Evolutionary conservation across 2,888 invertebrate genomes (phyloP).

Genomic region (Piscicola geometra): DNA sequence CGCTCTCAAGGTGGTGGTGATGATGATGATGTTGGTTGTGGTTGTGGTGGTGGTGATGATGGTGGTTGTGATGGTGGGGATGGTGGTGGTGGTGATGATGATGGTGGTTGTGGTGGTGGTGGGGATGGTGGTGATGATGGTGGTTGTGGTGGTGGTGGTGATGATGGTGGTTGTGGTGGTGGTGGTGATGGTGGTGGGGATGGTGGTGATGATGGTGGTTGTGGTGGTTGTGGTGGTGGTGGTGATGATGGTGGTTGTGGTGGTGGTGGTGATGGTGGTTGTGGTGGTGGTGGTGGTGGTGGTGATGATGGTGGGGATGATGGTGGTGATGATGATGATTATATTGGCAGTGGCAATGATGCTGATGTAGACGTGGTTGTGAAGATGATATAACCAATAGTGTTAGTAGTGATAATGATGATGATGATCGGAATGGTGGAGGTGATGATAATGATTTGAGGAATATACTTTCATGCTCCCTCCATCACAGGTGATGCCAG

Average conservation of each 20-base stretch:
- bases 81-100: slow-evolving; percentile 61
- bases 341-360: too few species aligned
- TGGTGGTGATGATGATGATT: slow-evolving; percentile 61
- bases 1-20: slow-evolving; percentile 69
- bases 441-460: slow-evolving; percentile 61
- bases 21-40: too few species aligned
- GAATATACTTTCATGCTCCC: too few species aligned
- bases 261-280: slow-evolving; percentile 52
- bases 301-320: slow-evolving; percentile 61
- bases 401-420: too few species aligned
- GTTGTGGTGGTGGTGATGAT: too few species aligned
- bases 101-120: too few species aligned
- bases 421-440: too few species aligned
- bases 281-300: slow-evolving; percentile 58
- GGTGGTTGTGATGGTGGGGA: too few species aligned
- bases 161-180: too few species aligned
- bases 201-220: too few species aligned
- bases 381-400: too few species aligned
- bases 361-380: too few species aligned
- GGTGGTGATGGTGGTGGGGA: slow-evolving; percentile 61
- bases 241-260: slow-evolving; percentile 61
- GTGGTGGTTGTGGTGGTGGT: slow-evolving; percentile 61
- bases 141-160: slow-evolving; percentile 61
- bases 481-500: slow-evolving; percentile 70
- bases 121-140: slow-evolving; percentile 61